A percentile compares a stretch with the other conserved stretches of the same genome.
Conservation (phyloP, 2,888 invertebrate species). For the Emmelina monodactyla region DNA sequence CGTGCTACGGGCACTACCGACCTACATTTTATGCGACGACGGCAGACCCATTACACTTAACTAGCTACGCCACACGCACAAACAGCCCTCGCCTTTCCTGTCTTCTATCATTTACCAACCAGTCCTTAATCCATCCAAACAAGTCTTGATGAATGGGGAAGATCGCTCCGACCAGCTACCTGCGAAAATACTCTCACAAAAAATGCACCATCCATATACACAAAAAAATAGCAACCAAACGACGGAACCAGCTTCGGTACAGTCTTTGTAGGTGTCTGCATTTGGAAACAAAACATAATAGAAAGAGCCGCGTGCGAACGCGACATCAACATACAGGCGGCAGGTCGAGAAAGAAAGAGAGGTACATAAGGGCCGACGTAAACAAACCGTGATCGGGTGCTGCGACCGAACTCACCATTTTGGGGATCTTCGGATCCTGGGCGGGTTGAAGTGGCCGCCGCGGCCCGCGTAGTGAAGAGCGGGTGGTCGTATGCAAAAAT, state of each 20-base stretch:
- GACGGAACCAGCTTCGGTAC: constrained; percentile 42
- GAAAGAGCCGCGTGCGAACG: constrained; percentile 57
- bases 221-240: constrained; percentile 47
- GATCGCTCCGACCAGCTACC: constrained; percentile 37
- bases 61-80: constrained; percentile 35
- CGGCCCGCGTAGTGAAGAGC: constrained; percentile 55
- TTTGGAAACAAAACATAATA: constrained; percentile 65
- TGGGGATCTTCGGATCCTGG: constrained; percentile 45
- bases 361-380: constrained; percentile 56
- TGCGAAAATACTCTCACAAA: constrained; percentile 56
- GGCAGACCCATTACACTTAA: constrained; percentile 48
- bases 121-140: background rate
- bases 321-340: constrained; percentile 56
- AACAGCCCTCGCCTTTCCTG: constrained; percentile 28
- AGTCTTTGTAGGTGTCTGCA: constrained; percentile 58
- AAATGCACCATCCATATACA: constrained; percentile 41
- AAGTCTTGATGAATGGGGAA: constrained; percentile 29
- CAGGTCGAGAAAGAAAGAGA: constrained; percentile 53
- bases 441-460: constrained; percentile 31
- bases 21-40: constrained; percentile 61
- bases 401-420: constrained; percentile 66
- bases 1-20: constrained; percentile 47
- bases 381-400: constrained; percentile 60
- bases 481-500: constrained; percentile 31
- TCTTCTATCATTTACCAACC: background rate